These are phyloP conservation scores for Fulmarus glacialis DNA, from an alignment of 2,113 vertebrate genomes.

Conservation along the genomic window DNA sequence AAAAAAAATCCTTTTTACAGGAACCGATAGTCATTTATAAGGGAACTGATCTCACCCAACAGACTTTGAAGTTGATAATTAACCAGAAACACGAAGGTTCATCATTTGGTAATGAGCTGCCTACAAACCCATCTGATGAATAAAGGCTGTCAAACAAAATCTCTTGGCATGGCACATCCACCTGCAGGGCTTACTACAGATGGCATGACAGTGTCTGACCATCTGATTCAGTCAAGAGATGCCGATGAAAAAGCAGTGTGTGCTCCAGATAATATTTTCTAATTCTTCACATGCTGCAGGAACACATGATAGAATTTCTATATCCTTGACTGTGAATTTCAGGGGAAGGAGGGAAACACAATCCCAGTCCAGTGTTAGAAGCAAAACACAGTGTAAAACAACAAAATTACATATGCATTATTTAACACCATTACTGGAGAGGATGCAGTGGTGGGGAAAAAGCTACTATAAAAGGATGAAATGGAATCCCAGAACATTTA, in stretches of 20 bases:
- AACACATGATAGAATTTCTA: neutral
- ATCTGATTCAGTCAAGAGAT: constrained; percentile 52
- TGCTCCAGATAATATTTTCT: constrained; percentile 34
- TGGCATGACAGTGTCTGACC: constrained; percentile 54
- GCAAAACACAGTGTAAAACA: constrained; percentile 6
- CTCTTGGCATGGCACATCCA: neutral
- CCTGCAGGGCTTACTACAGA: constrained; percentile 39
- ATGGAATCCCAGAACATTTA: constrained; percentile 27
- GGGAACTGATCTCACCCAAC: neutral
- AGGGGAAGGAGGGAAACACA: neutral
- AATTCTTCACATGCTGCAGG: constrained; percentile 23
- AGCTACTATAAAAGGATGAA: constrained; percentile 8
- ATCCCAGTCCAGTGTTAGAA: neutral
- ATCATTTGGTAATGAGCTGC: constrained; percentile 62
- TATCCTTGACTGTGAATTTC: neutral
- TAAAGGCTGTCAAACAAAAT: constrained; percentile 43
- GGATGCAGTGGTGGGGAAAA: constrained; percentile 22
- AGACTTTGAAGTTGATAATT: constrained; percentile 24
- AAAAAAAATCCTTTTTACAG: neutral
- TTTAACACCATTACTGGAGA: constrained; percentile 60
- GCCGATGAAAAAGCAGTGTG: neutral
- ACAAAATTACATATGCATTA: constrained; percentile 57
- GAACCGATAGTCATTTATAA: neutral
- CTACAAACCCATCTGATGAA: constrained; percentile 33
- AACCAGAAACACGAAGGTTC: constrained; percentile 33